Base-by-base conservation (phyloP, 2,797 vertebrate species). In the Cirrhinus mrigala region DNA sequence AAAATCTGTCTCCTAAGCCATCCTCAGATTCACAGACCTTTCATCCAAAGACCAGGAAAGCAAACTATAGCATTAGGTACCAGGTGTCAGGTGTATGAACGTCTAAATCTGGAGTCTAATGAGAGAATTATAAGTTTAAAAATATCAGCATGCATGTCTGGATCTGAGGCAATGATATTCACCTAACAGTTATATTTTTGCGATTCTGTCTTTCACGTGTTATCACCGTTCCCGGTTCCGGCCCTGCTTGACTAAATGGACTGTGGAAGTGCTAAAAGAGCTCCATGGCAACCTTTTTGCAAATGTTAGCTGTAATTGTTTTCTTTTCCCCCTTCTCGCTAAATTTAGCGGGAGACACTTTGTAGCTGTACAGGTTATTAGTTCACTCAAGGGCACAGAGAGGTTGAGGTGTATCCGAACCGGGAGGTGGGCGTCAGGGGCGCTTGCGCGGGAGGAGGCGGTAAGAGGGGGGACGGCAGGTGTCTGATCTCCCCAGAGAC, bases 401-500 rank as follows among this genome's bases (percentile, higher is more conserved):
- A 87, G 70, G 62, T 80, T 4, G 82, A 81, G 54, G 82, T 77
- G 9, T 48, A 77, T 71, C 44, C 44, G 66, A 68, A 89, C 79
- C 60, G 64, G 40, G 79, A 91, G 84, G 81, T 79, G 75, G 83
- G 64, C 83, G 50, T 85, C 91, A 89, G 87, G 90, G 82, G 56
- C 6, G 12, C 4, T 2, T 68, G 62, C 6, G 1, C 14, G 16
- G 58, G 82, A 69, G 74, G 74, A 40, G n/a, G 81, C n/a, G 12
- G n/a, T 58, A 18, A 33, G 71, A 82, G 75, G 69, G 86, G 73
- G 89, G 75, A 83, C 85, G 78, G 86, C 89, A 88, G 74, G 87
- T 92, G 87, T 85, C 79, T 46, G 78, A 89, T 78, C 77, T 90
- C 94, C 89, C 91, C 37, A 0, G 93, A 93, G 92, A 93, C 89